Evolutionary conservation across 2,888 invertebrate species (phyloP), one percentile per base, ranked within the genome.

Genomic region (Agrotis puta): DNA sequence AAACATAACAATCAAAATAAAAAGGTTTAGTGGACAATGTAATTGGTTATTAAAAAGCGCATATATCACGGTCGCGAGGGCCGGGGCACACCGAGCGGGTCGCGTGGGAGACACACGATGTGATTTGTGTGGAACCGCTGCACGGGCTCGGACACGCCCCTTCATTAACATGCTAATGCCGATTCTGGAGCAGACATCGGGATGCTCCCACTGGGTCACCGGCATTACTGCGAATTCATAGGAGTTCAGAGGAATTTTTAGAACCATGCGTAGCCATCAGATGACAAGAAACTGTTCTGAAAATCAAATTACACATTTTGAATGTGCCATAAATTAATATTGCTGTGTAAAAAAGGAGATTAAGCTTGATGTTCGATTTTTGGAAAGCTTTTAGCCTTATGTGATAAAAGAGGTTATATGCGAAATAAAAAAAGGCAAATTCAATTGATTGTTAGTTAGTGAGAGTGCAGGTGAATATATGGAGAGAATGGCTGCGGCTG

Each of bases 131-230:
- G 88, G 87, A 83, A 84, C 87, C 85, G 71, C 79, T 64, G 81
- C 64, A 58, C 51, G 68, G 77, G 68, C 61, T 59, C 71, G 77
- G 75, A 77, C 87, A 90, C 95, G 94, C 95, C 95, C 91, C 91
- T 94, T 95, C 94, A 95, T 95, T 95, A 95, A 93, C 94, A 95
- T 95, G 94, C 92, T 95, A 95, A 95, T 95, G 88, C 89, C 81
- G 92, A 91, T 89, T 91, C 92, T 91, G 91, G 91, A 89, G 88
- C 88, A 82, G 62, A 64, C 53, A 87, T 85, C 83, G 87, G 89
- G 89, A 89, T 85, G 79, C 84, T 79, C 70, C 73, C 72, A 79
- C 66, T 84, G 79, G 83, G 81, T 82, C 81, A 83, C 70, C 70
- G 70, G 72, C 67, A 56, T 59, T 51, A 43, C 64, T 74, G n/a